Base-by-base conservation (phyloP, 2,113 vertebrate species). In the Gambusia affinis region DNA sequence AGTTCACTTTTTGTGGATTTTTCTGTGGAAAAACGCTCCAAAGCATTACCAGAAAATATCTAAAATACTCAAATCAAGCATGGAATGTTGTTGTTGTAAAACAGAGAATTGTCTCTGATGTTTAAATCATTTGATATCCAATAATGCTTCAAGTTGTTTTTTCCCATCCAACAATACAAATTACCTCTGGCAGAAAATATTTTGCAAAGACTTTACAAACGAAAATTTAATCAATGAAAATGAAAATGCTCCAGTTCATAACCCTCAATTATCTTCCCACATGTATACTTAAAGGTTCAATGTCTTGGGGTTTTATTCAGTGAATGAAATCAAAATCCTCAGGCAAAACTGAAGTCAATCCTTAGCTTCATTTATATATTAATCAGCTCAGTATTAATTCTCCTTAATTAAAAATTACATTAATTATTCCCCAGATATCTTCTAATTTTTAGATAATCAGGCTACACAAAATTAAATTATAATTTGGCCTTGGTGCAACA, bases 161-260 rank as follows among this genome's bases (percentile, higher is more conserved):
- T 57, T 57, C 2, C 51, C 8, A 17, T 24, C 7, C 7, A n/a
- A 8, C 51, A 57, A 22, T 57, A n/a, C 17, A 57, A n/a, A 57
- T 57, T 3, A n/a, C 24, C 51, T 24, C 24, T 2, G 1, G 44
- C 44, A 47, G 17, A 47, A 17, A 17, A 19, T 47, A 17, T 19
- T 47, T 47, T 19, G 17, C 5, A 47, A 47, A 19, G 17, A 17
- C 22, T n/a, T n/a, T 57, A 0, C 42, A 63, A 33, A 73, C 14
- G 60, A 63, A 60, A 67, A 64, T 73, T 65, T 29, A 66, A 78
- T 75, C 68, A 64, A 15, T 71, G 2, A 39, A 73, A 67, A 79
- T 37, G 24, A n/a, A 24, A n/a, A 1, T 57, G n/a, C 51, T 24
- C 51, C 3, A 0, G 24, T 57, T 57, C 3, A 10, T 57, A n/a